Evolutionary conservation across 2,888 invertebrate species (phyloP).

Genomic region (Troglohyphantes excavatus): DNA sequence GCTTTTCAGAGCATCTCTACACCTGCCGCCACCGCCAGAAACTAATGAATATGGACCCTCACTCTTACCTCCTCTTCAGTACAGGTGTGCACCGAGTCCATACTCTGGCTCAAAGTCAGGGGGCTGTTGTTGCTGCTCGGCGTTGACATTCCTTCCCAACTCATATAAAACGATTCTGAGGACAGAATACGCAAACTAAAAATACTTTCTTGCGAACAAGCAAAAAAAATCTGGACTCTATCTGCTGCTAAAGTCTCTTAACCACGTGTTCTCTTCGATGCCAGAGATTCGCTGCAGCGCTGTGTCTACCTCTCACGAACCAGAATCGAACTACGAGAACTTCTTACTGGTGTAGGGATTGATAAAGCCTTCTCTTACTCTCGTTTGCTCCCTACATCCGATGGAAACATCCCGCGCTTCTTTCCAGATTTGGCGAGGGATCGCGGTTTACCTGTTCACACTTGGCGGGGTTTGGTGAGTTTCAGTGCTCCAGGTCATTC

Average conservation of each 20-base stretch:
- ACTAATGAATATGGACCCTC: neutral
- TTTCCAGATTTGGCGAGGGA: conserved; percentile 53
- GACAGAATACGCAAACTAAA: conserved; percentile 9
- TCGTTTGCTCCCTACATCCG: conserved; percentile 39
- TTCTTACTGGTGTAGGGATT: conserved; percentile 58
- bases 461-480: conserved; percentile 33
- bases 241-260: conserved; percentile 15
- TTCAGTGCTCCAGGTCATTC: neutral
- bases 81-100: conserved; percentile 77
- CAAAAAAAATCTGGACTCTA: neutral
- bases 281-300: conserved; percentile 50
- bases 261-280: conserved; percentile 59
- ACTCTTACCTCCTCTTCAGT: conserved; percentile 74
- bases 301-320: conserved; percentile 39
- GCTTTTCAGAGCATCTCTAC: neutral
- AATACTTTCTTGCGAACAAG: conserved; percentile 22
- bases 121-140: conserved; percentile 76
- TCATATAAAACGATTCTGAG: conserved; percentile 61
- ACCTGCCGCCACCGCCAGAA: conserved; percentile 21
- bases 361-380: conserved; percentile 68
- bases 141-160: conserved; percentile 76
- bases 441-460: conserved; percentile 44
- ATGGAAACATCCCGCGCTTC: conserved; percentile 48
- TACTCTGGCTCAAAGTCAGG: conserved; percentile 76
- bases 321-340: conserved; percentile 65